phyloP scores from a whole-genome alignment of 2,797 vertebrate species.

The Vespertilio murinus region DNA sequence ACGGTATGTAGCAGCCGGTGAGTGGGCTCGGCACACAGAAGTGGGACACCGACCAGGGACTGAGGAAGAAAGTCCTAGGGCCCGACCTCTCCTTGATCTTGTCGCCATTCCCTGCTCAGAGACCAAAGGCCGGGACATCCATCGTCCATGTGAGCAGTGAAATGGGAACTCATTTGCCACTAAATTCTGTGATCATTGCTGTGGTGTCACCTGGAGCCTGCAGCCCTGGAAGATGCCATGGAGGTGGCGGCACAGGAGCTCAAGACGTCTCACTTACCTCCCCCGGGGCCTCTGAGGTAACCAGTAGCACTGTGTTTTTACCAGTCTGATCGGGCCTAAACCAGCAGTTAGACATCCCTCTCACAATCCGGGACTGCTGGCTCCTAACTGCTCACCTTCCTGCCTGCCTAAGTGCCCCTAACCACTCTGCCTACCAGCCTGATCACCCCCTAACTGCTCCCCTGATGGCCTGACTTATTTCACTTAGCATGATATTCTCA shows the following conservation, averaged over 20 bases:
- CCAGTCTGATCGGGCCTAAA: no score
- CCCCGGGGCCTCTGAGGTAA: constrained; percentile 26
- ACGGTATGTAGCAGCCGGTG: neutral
- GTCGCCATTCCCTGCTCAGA: neutral
- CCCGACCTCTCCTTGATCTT: neutral
- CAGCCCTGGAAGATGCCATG: neutral
- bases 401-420: no score
- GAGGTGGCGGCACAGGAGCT: constrained; percentile 31
- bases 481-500: no score
- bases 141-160: neutral
- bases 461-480: no score
- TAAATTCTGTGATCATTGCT: neutral
- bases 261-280: constrained; percentile 22
- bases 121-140: neutral
- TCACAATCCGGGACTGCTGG: no score
- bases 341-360: no score
- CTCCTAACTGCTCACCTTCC: no score
- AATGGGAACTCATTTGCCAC: neutral
- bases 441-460: no score
- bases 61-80: neutral
- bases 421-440: no score
- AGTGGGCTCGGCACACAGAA: neutral
- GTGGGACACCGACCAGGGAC: neutral
- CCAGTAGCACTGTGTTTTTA: no score
- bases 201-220: neutral